These are phyloP conservation scores for Chrysolina oricalcia DNA, from an alignment of 2,888 invertebrate genomes.

Conservation along the genomic window DNA sequence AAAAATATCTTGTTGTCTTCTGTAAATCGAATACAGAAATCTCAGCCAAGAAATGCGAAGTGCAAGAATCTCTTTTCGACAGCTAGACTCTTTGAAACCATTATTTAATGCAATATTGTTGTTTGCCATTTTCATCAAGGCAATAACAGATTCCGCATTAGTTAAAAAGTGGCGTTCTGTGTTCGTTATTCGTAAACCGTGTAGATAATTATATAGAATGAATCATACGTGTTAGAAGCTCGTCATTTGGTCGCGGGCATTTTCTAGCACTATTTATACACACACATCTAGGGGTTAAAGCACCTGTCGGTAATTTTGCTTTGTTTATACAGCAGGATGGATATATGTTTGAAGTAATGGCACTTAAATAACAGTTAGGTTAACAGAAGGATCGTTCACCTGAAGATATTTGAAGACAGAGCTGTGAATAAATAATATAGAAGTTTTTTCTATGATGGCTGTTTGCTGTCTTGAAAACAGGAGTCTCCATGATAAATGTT, in stretches of 20 bases:
- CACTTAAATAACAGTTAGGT: conserved; percentile 19
- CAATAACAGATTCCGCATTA: not conserved
- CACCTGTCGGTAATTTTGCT: conserved; percentile 17
- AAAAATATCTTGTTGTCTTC: not conserved
- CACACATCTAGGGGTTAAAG: conserved; percentile 13
- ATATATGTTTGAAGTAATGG: conserved; percentile 5
- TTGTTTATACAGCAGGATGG: conserved; percentile 20
- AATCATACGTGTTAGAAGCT: not conserved
- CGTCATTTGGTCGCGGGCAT: conserved; percentile 1
- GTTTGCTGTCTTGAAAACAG: not conserved
- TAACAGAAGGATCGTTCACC: conserved; percentile 17
- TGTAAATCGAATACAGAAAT: not conserved
- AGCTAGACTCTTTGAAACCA: not conserved
- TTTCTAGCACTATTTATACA: conserved; percentile 18
- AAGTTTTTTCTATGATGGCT: too few relatives aligned
- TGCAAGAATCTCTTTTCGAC: not conserved
- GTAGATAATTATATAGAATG: conserved; percentile 16
- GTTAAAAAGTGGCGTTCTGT: too few relatives aligned
- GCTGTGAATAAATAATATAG: not conserved
- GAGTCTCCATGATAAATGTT: too few relatives aligned
- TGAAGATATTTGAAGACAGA: not conserved
- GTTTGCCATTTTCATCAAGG: conserved; percentile 1
- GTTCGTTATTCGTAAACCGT: not conserved
- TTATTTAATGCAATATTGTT: conserved; percentile 11
- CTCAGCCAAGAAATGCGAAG: not conserved